A percentile compares a stretch with the other conserved stretches of the same genome.
These are phyloP conservation scores for Anser cygnoides DNA, from an alignment of 2,113 vertebrate species.

Conservation along the genomic window DNA sequence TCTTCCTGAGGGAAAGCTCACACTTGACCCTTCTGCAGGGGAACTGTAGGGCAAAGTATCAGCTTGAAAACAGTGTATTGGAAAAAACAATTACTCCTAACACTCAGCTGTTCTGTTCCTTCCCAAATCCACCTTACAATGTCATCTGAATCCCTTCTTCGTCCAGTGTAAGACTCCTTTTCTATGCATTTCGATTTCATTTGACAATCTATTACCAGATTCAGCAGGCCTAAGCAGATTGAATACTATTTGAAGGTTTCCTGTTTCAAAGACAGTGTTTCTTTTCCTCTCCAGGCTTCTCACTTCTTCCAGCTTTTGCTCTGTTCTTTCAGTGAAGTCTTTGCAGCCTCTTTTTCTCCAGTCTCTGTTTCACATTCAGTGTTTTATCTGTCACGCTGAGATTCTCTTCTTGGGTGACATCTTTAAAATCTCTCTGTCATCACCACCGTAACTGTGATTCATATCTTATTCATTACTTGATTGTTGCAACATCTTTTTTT, in stretches of 20 bases:
- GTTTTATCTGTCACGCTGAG: neutral
- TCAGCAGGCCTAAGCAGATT: neutral
- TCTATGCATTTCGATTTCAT: neutral
- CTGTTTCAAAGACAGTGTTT: neutral
- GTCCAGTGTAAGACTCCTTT: neutral
- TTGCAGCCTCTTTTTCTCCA: neutral
- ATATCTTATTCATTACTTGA: neutral
- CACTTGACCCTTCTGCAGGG: neutral
- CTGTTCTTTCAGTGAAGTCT: neutral
- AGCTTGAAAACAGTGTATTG: neutral
- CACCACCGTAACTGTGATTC: neutral
- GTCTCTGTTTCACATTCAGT: neutral
- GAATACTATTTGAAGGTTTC: neutral
- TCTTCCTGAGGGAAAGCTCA: neutral
- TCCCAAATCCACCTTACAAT: neutral
- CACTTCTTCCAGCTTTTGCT: neutral
- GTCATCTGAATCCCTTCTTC: neutral
- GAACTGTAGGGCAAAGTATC: neutral
- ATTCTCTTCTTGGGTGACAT: neutral
- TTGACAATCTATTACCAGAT: neutral
- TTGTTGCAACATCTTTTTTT: neutral
- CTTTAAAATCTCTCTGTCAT: neutral
- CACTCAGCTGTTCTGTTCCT: neutral
- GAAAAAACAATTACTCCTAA: neutral
- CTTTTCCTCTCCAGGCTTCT: neutral